Base-by-base conservation (phyloP, 2,888 invertebrate species). In the Boloria selene region DNA sequence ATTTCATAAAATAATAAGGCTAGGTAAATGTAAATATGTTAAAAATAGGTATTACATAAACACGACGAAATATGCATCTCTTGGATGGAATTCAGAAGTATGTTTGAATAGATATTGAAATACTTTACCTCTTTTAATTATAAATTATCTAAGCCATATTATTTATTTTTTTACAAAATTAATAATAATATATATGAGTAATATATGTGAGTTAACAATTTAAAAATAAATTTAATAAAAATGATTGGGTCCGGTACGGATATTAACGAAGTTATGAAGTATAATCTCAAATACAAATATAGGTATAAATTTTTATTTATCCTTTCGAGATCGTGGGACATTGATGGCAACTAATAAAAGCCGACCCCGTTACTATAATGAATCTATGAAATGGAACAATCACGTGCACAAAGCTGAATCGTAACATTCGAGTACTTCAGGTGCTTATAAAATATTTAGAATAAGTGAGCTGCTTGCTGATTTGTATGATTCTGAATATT, bases 321-420 rank as follows among this genome's bases (percentile, higher is more conserved):
- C 13, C 17, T 44, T 5, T 10, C 38, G 38, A n/a, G 17, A 44
- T 13, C 22, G 42, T 60, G 38, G 51, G 52, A 56, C 49, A 44
- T 22, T 56, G 16, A 56, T 56, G 47, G 54, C 61, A 65, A 68
- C 67, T 67, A 67, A 59, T 64, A 62, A 69, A 71, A 55, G 58
- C 59, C 65, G 69, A 67, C 69, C 69, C 52, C 62, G 61, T 66
- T 62, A 61, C 53, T 63, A 38, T 65, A 61, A 68, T 68, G 67
- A 67, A 63, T 67, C 60, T 67, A 64, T 64, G 69, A 54, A 67
- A 69, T 60, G 69, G 62, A 65, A 67, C 53, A 53, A 44, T 68
- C 63, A 56, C 62, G 63, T 71, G 59, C 64, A 56, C 64, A 67
- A 65, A 67, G 31, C 64, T 67, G 67, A 67, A 61, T 65, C 64